A percentile compares a stretch with the other conserved stretches of the same genome.
Evolutionary conservation across 2,888 invertebrate species (phyloP).

Genomic region (Pyrrhosoma nymphula): DNA sequence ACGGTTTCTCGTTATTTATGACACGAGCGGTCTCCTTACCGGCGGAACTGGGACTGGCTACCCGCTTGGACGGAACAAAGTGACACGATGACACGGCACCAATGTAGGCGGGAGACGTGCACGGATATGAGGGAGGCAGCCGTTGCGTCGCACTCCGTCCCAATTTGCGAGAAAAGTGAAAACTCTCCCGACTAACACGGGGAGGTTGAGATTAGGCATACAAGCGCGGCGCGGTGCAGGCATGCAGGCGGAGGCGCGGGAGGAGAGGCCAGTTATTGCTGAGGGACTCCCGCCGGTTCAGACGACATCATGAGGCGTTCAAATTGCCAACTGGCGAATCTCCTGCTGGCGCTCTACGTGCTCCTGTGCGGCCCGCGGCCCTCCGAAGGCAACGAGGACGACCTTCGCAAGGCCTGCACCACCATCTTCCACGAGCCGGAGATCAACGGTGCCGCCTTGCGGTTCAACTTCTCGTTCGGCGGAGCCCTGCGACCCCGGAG

Average conservation of each 20-base stretch:
- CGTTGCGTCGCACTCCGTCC: constrained; percentile 23
- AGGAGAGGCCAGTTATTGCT: neutral
- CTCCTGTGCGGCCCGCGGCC: neutral
- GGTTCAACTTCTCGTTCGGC: constrained; percentile 26
- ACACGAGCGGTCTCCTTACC: neutral
- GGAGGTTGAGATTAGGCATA: neutral
- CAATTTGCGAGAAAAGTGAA: constrained; percentile 42
- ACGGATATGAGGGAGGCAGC: neutral
- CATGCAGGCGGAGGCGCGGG: neutral
- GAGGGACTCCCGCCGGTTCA: neutral
- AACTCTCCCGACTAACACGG: neutral
- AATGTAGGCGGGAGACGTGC: neutral
- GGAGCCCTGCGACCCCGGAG: neutral
- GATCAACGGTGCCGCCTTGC: neutral
- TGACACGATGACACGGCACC: neutral
- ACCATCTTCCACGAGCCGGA: constrained; percentile 47
- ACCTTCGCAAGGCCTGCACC: constrained; percentile 37
- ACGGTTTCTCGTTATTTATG: neutral
- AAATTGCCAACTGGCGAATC: neutral
- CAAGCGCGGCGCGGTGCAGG: too few species aligned
- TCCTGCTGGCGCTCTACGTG: neutral
- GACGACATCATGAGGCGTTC: constrained; percentile 31
- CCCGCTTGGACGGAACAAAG: neutral
- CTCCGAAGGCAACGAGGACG: constrained; percentile 23
- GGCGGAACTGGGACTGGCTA: neutral